These are phyloP conservation scores for Aphis craccivora DNA, from an alignment of 1,140 invertebrate genomes.

Conservation along the genomic window DNA sequence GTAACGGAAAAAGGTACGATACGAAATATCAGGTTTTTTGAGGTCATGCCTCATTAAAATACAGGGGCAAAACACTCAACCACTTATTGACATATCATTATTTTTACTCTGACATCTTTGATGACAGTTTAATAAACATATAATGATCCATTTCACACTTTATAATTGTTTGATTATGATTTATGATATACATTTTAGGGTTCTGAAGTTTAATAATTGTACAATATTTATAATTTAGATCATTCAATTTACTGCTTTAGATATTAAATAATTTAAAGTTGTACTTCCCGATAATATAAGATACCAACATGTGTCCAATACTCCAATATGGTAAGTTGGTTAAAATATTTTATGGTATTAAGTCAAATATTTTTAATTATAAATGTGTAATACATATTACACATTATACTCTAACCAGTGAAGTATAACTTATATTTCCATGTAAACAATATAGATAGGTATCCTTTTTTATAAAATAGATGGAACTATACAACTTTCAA, in stretches of 20 bases:
- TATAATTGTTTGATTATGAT: background rate
- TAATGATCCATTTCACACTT: constrained; percentile 16
- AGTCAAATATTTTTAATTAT: background rate
- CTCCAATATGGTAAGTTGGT: background rate
- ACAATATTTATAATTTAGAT: background rate
- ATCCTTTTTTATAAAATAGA: background rate
- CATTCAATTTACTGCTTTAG: background rate
- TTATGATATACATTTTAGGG: background rate
- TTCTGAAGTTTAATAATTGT: background rate
- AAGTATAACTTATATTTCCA: background rate
- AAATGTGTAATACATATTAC: background rate
- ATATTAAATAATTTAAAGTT: background rate
- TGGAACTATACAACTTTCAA: background rate
- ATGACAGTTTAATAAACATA: background rate
- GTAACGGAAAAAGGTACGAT: background rate
- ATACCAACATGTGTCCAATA: background rate
- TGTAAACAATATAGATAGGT: background rate
- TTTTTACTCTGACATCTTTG: background rate
- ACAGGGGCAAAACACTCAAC: background rate
- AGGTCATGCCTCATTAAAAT: constrained; percentile 32
- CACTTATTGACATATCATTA: constrained; percentile 35
- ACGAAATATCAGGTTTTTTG: background rate
- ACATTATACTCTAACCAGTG: background rate
- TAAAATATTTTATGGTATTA: background rate
- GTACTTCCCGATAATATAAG: background rate